Base-by-base conservation (phyloP, 2,113 vertebrate species). In the Entelurus aequoreus region DNA sequence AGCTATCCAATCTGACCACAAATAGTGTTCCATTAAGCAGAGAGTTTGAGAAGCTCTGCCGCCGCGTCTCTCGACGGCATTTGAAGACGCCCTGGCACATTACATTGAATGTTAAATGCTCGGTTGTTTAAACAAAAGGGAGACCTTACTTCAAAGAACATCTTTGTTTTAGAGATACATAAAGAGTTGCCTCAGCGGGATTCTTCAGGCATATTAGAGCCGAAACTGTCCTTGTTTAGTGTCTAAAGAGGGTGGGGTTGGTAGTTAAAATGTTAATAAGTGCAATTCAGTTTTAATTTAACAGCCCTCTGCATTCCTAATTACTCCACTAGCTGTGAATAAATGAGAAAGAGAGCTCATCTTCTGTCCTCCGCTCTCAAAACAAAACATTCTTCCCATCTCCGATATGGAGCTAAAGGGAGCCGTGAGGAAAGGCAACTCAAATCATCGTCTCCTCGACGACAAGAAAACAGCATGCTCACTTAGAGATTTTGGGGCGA, bases 211-310 rank as follows among this genome's bases (percentile, higher is more conserved):
- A 80, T 87, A 88, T 88, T 90, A 84, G 85, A 87, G 84, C 82
- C 77, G 82, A 83, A 85, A 83, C 74, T 88, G 89, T 89, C 84
- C 87, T 88, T 88, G 89, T 87, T 89, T 90, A 86, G 86, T 86
- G 88, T 85, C 80, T 81, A 85, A 89, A 88, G 86, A 88, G 87
- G 90, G 89, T 89, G 89, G 89, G 87, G 87, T 87, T 91, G 84
- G 88, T 90, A 89, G 87, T 90, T 90, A 90, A 88, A 91, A 90
- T 90, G 89, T 90, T 90, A 91, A 92, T 90, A 90, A 90, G 89
- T 88, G 89, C 88, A 90, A 90, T 90, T 86, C 88, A 88, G 81
- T 91, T 90, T 91, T 91, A 90, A 90, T 91, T 91, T 90, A 90
- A 90, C 90, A 89, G 89, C 87, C 86, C 82, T 89, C 85, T 91